Evolutionary conservation across 1,140 invertebrate species (phyloP).

Genomic region (Hestina assimilis): DNA sequence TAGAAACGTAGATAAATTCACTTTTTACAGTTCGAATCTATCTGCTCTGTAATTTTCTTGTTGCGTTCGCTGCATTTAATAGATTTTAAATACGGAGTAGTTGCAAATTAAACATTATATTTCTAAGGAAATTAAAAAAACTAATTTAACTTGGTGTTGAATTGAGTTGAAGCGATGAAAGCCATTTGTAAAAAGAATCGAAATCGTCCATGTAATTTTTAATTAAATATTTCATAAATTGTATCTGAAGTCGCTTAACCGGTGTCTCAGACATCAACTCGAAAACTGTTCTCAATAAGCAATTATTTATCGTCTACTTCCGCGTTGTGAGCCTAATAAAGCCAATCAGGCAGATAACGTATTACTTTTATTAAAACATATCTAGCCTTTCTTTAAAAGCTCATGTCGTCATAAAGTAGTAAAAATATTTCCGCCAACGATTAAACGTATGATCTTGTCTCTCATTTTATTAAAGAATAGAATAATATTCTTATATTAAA

Average conservation of each 20-base stretch:
- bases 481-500: too few relatives aligned
- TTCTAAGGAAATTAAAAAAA: too few relatives aligned
- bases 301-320: constrained; percentile 43
- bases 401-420: neutral
- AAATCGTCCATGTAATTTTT: constrained; percentile 16
- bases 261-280: constrained; percentile 31
- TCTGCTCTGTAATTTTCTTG: too few relatives aligned
- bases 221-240: constrained; percentile 29
- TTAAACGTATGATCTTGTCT: too few relatives aligned
- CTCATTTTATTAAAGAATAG: neutral
- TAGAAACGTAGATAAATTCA: too few relatives aligned
- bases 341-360: constrained; percentile 45
- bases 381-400: constrained; percentile 8
- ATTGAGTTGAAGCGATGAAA: too few relatives aligned
- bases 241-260: constrained; percentile 23
- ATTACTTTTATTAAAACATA: constrained; percentile 27
- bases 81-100: too few relatives aligned
- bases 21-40: too few relatives aligned
- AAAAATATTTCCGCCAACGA: neutral
- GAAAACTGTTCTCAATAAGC: constrained; percentile 41
- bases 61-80: too few relatives aligned
- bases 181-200: neutral
- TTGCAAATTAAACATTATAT: too few relatives aligned
- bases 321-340: constrained; percentile 50
- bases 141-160: too few relatives aligned